Evolutionary conservation across 1,140 invertebrate genomes (phyloP).

Genomic region (Drosophila sp.): DNA sequence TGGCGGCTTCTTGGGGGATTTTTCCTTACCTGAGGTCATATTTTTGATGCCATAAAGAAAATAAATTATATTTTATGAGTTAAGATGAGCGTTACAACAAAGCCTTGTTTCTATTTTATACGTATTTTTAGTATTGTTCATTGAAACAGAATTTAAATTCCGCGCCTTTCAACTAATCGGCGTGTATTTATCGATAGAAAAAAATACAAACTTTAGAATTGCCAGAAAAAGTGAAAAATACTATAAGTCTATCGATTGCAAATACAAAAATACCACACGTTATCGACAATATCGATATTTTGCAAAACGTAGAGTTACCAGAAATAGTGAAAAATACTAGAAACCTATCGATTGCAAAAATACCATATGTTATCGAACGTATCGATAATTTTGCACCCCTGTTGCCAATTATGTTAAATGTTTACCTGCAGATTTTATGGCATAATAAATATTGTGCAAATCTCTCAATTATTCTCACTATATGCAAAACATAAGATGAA

Average conservation of each 20-base stretch:
- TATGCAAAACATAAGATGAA: no score
- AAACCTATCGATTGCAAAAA: background rate
- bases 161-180: no score
- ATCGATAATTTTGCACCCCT: background rate
- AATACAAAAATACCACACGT: background rate
- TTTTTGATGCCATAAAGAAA: slow-evolving; percentile 16
- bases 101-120: slow-evolving; percentile 18
- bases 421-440: background rate
- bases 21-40: slow-evolving; percentile 37
- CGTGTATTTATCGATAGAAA: background rate
- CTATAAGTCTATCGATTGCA: no score
- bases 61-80: background rate
- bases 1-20: slow-evolving; percentile 28
- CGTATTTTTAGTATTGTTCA: background rate
- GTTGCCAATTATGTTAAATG: background rate
- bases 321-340: background rate
- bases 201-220: background rate
- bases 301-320: background rate
- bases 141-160: background rate
- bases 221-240: no score
- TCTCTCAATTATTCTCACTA: no score
- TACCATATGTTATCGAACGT: background rate
- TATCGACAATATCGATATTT: background rate
- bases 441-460: no score
- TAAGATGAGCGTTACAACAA: slow-evolving; percentile 38